Evolutionary conservation across 92 coral and sea anemone species (phyloP), one percentile per base, ranked within the genome.

Genomic region (Porites evermanni): DNA sequence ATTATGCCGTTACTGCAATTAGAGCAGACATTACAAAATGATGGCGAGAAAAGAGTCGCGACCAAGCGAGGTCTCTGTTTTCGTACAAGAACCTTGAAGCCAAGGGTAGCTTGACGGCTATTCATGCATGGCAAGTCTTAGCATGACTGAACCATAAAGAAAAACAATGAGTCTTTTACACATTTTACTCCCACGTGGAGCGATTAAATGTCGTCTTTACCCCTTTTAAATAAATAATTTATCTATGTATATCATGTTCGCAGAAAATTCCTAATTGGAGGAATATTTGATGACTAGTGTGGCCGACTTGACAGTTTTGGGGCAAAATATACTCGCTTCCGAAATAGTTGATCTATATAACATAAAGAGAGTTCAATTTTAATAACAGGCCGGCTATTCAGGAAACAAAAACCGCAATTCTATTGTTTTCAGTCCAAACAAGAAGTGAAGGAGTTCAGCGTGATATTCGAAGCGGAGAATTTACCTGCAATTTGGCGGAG

Each of bases 401-500:
- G 69, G 85, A 81, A 81, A 68, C 85, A 81, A 81, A 72, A 72
- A 70, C 71, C 72, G 74, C 80, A 83, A 63, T 72, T 64, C 88
- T 32, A 77, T 85, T 85, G 88, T 85, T 77, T 75, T 85, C 63
- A 83, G 63, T 44, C 68, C 83, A 76, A 85, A 85, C 84, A 85
- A 77, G 81, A 51, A 76, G 29, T 32, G 29, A 67, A 17, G 59
- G 17, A 38, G 86, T 29, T 50, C n/a, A 58, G 86, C 38, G 58
- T 81, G 58, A 54, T 32, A 70, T 82, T 84, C 38, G 69, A 67
- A 26, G 72, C 67, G 53, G 23, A 83, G n/a, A 38, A 11, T 51
- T 87, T 91, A 90, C 93, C 94, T 87, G 89, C 93, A 91, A 76
- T 90, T 90, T 67, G 93, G 93, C 24, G 91, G 93, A 2, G 93